Conservation (phyloP, 2,113 vertebrate species). For the Beaufortia kweichowensis region DNA sequence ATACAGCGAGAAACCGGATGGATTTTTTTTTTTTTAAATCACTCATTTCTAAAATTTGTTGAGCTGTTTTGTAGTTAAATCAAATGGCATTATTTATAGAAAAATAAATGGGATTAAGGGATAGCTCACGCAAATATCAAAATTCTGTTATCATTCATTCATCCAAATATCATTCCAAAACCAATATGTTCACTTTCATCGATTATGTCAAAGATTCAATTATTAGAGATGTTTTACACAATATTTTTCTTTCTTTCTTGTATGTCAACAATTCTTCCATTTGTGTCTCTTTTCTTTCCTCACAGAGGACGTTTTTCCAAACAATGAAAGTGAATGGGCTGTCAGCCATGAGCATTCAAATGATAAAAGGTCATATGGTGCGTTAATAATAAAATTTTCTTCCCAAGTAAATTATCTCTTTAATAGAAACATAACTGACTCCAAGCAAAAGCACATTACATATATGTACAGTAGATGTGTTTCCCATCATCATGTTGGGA, state of each 20-base stretch:
- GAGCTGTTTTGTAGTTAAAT: background rate
- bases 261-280: background rate
- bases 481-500: background rate
- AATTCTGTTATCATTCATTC: too few species aligned
- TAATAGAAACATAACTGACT: too few species aligned
- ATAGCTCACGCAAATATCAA: too few species aligned
- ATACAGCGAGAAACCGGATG: background rate
- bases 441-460: background rate
- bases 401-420: too few species aligned
- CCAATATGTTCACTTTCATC: background rate
- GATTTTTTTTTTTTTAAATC: background rate
- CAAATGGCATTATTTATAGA: background rate
- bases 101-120: too few species aligned
- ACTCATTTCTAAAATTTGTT: background rate
- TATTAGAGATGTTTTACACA: background rate
- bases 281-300: background rate
- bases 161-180: too few species aligned
- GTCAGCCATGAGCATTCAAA: too few species aligned
- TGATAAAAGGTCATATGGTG: too few species aligned
- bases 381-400: too few species aligned
- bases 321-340: too few species aligned
- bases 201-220: background rate
- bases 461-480: background rate
- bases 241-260: too few species aligned
- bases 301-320: too few species aligned